Percentiles rank a stretch among this genome's conserved stretches.
Evolutionary conservation across 2,888 invertebrate genomes (phyloP).

Genomic region (Prosopocoilus inquinatus): DNA sequence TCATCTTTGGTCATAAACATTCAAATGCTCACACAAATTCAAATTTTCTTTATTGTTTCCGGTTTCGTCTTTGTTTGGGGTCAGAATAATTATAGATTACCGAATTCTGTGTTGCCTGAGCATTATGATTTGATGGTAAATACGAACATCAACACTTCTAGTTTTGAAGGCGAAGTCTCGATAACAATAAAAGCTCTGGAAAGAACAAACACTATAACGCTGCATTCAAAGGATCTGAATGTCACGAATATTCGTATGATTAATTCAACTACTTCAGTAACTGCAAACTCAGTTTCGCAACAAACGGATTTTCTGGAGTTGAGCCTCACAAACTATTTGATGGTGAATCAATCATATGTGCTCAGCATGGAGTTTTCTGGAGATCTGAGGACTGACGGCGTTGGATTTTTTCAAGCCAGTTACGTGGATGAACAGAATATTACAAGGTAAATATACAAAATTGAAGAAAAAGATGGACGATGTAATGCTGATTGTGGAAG

Average conservation of each 20-base stretch:
- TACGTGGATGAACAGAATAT: constrained; percentile 1
- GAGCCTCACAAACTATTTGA: neutral
- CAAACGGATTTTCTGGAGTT: constrained; percentile 13
- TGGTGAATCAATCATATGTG: neutral
- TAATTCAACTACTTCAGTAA: too few species aligned
- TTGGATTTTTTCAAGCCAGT: constrained; percentile 13
- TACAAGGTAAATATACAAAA: too few species aligned
- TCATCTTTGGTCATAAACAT: too few species aligned
- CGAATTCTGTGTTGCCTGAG: constrained; percentile 16
- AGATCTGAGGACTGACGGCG: neutral
- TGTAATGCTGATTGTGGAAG: too few species aligned
- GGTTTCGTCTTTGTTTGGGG: too few species aligned
- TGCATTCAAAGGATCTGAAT: constrained; percentile 14
- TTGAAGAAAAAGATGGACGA: too few species aligned
- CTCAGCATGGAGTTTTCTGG: constrained; percentile 8
- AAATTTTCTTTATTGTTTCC: too few species aligned
- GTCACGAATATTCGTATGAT: too few species aligned
- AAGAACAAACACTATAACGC: constrained; percentile 12
- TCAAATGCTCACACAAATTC: too few species aligned
- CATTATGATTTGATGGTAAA: constrained; percentile 19
- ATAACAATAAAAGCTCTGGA: constrained; percentile 11
- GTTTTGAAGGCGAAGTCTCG: constrained; percentile 16
- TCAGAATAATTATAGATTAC: constrained; percentile 11
- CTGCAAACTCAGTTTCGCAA: neutral
- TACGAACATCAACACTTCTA: neutral